Base-by-base conservation (phyloP, 1,140 invertebrate genomes). In the Nasonia longicornis region DNA sequence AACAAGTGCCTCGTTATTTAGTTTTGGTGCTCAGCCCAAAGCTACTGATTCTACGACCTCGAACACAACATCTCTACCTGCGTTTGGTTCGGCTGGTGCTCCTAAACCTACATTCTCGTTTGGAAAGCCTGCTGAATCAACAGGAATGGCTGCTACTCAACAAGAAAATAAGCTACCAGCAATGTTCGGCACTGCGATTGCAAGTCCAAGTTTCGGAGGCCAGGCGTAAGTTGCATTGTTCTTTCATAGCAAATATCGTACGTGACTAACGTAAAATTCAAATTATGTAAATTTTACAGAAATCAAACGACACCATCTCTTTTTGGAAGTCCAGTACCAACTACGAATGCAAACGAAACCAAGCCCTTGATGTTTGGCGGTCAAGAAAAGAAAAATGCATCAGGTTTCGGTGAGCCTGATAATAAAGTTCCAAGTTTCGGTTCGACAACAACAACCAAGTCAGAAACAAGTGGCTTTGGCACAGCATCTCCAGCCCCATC, bases 291-390 rank as follows among this genome's bases (percentile, higher is more conserved):
- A 14, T 70, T 48, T 75, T 71, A 31, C 63, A 83, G 82, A 16
- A 80, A 83, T 38, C 66, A 80, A 45, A 35, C 77, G 31, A 64
- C 69, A 10, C 16, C 77, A 22, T 80, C 80, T 7, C 38, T 79
- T 6, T 84, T 83, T 71, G 83, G 82, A 2, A 79, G 52, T 16
- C 7, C 72, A 20, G 22, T 70, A 22, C 14, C 82, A 2, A 22
- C 78, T 2, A 31, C 75, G n/a, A 78, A 48, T 48, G 12, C 48
- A 35, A 78, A 16, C 26, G 83, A 86, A n/a, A 86, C 76, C 35
- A 88, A 89, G 77, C 22, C 83, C 29, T 22, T 83, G 8, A 78
- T 85, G 22, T 88, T 88, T 64, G 83, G 84, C n/a, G 35, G 73
- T 4, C 12, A 81, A 3, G 85, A 86, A 66, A 84, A 48, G 45